Evolutionary conservation across 2,113 vertebrate species (phyloP), one percentile per base, ranked within the genome.

Genomic region (Toxotes chatareus): DNA sequence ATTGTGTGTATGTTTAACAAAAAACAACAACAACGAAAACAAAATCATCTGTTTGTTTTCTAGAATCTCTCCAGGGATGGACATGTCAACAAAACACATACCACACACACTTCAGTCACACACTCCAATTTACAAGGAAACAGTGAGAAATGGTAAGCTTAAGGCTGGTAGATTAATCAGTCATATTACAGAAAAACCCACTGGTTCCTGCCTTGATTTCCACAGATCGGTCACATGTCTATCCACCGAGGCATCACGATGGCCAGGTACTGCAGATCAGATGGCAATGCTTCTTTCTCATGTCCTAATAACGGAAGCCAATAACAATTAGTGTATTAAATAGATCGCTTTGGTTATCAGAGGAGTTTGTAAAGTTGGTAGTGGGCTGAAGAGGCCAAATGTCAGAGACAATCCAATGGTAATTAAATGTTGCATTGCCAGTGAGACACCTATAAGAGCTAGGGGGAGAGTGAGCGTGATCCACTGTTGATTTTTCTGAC

Each of bases 401-500:
- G 63, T 4, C 56, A 78, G 16, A 62, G n/a, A 73, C 31, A 76
- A 70, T 70, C 42, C 65, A 65, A 21, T 59, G 64, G 9, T 53
- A 84, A 79, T 74, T 74, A 73, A 56, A 68, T 73, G 63, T 36
- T 56, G 7, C 21, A 38, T 55, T 73, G 55, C 74, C 55, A 27
- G 34, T 1, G 23, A 27, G 44, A 31, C 46, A 67, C 19, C 3
- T 0, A 3, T 23, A 5, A 27, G 66, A 44, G 34, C 17, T 21
- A 1, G 21, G 80, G 40, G 76, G 72, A 84, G 21, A 44, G 40
- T 1, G n/a, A 62, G 51, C 57, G 65, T 74, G 57, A 79, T 71
- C 36, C 11, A 23, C 31, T 66, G 66, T 76, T 80, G 66, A 72
- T 76, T 76, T 76, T 76, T 56, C 67, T 72, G 10, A 16, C 67